Conservation (phyloP, 2,797 vertebrate genomes). For the Lagocephalus sceleratus region DNA sequence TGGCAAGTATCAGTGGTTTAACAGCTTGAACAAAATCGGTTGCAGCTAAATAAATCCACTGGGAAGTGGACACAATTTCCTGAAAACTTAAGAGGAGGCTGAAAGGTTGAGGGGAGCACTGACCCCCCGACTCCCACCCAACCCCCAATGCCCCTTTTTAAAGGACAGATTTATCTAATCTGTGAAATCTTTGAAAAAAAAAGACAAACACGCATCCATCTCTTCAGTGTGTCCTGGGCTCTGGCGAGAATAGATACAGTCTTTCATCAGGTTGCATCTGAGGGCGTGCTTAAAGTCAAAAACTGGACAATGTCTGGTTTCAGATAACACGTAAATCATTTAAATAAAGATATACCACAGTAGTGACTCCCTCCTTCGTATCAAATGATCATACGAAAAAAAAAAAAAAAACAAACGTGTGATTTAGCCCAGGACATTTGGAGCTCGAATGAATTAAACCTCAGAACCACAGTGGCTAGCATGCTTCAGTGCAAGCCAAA, state of each 20-base stretch:
- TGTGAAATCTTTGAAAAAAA: constrained; percentile 48
- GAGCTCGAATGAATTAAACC: constrained; percentile 28
- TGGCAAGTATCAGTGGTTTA: too few species aligned
- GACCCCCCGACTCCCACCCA: background rate
- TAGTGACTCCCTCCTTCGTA: background rate
- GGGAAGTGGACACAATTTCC: background rate
- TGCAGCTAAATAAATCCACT: background rate
- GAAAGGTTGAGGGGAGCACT: constrained; percentile 10
- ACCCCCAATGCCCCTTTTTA: background rate
- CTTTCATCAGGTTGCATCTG: constrained; percentile 18
- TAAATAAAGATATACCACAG: background rate
- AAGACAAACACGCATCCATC: constrained; percentile 38
- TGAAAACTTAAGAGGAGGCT: background rate
- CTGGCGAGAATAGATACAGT: constrained; percentile 10
- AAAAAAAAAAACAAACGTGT: background rate
- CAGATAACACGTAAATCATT: too few species aligned
- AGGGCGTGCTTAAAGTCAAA: too few species aligned
- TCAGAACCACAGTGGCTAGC: constrained; percentile 39
- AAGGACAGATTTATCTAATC: constrained; percentile 47
- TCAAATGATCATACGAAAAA: background rate
- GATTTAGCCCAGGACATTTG: background rate
- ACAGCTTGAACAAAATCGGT: background rate
- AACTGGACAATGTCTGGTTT: too few species aligned
- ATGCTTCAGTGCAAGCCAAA: constrained; percentile 54
- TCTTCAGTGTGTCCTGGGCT: constrained; percentile 16